Conservation (phyloP, 1,140 invertebrate genomes). For the Diorhabda elongata region DNA sequence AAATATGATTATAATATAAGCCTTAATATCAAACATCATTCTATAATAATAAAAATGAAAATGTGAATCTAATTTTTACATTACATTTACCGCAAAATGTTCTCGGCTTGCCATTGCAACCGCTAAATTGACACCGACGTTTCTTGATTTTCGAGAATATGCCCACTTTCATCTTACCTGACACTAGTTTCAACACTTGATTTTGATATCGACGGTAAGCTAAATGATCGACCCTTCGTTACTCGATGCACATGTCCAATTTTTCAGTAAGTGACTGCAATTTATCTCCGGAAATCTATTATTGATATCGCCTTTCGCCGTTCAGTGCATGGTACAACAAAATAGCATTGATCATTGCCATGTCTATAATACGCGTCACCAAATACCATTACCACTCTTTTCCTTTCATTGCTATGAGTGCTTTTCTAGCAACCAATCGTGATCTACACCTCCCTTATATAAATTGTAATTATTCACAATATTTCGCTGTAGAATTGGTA, state of each 20-base stretch:
- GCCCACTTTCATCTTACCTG: constrained; percentile 13
- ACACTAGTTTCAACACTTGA: constrained; percentile 4
- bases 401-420: constrained; percentile 21
- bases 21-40: too few species aligned
- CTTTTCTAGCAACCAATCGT: constrained; percentile 27
- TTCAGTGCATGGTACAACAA: constrained; percentile 12
- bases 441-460: constrained; percentile 21
- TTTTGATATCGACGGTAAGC: background rate
- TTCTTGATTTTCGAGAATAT: constrained; percentile 17
- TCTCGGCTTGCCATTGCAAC: background rate
- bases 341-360: constrained; percentile 22
- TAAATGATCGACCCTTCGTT: constrained; percentile 5
- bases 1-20: too few species aligned
- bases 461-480: too few species aligned
- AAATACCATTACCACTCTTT: constrained; percentile 27
- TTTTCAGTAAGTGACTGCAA: background rate
- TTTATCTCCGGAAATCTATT: constrained; percentile 21
- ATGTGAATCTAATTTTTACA: background rate
- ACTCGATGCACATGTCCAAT: constrained; percentile 3
- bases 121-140: constrained; percentile 8
- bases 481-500: constrained; percentile 8
- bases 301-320: constrained; percentile 15
- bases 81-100: constrained; percentile 11
- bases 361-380: constrained; percentile 19
- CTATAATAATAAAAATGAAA: too few species aligned